These are phyloP conservation scores for Spea multiplicata DNA, from an alignment of 2,113 vertebrate species.

Conservation along the genomic window DNA sequence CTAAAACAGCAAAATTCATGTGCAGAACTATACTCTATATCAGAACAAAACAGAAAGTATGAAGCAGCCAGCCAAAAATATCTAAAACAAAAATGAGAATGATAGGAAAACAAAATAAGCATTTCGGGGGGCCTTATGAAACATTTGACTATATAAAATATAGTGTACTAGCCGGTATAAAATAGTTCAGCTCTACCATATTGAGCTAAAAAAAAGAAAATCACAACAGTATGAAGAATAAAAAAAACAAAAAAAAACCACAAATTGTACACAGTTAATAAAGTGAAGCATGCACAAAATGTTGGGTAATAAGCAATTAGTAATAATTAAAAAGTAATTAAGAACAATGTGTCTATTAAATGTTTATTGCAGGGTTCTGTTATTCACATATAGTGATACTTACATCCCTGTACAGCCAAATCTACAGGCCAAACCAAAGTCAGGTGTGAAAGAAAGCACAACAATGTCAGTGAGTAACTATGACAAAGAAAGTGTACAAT, in stretches of 20 bases:
- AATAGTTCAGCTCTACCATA: constrained; percentile 50
- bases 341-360: constrained; percentile 65
- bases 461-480: constrained; percentile 88
- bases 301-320: constrained; percentile 65
- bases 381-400: constrained; percentile 95
- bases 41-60: constrained; percentile 4
- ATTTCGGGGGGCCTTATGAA: constrained; percentile 50
- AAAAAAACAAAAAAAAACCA: constrained; percentile 56
- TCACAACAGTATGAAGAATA: constrained; percentile 58
- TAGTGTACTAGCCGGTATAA: constrained; percentile 49
- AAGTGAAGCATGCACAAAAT: constrained; percentile 73
- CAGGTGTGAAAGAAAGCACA: constrained; percentile 98
- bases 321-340: constrained; percentile 59
- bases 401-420: constrained; percentile 99
- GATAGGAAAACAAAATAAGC: constrained; percentile 49
- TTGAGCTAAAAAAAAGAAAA: constrained; percentile 54
- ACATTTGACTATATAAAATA: constrained; percentile 47
- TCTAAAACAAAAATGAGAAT: constrained; percentile 42
- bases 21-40: neutral
- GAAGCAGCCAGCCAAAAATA: constrained; percentile 44
- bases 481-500: constrained; percentile 84
- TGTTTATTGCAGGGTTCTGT: constrained; percentile 69
- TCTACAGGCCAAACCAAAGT: constrained; percentile 99
- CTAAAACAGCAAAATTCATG: neutral
- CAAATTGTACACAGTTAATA: constrained; percentile 63